Conservation (phyloP, 2,888 invertebrate genomes). For the Eugnorisma glareosa region DNA sequence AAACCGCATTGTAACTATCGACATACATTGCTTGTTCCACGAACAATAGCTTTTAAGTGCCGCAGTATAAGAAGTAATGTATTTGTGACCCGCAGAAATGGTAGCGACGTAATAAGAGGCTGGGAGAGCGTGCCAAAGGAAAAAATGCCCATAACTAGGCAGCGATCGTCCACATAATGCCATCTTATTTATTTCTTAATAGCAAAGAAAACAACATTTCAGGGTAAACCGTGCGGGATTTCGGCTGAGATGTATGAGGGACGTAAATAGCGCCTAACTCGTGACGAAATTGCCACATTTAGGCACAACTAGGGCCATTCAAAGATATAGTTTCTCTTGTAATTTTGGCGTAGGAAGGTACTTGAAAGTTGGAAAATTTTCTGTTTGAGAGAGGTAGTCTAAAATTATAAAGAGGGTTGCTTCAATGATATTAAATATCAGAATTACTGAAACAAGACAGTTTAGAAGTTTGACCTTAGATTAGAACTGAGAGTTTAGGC, state of each 20-base stretch:
- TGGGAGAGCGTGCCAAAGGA: slow-evolving; percentile 71
- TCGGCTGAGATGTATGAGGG: slow-evolving; percentile 61
- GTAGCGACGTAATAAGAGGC: slow-evolving; percentile 49
- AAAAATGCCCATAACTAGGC: slow-evolving; percentile 69
- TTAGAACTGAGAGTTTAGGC: slow-evolving; percentile 8
- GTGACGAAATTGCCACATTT: slow-evolving; percentile 59
- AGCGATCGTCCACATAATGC: slow-evolving; percentile 76
- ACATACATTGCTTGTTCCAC: slow-evolving; percentile 59
- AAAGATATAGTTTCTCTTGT: slow-evolving; percentile 37
- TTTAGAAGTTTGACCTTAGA: slow-evolving; percentile 25
- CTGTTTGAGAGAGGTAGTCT: slow-evolving; percentile 5
- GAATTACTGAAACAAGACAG: slow-evolving; percentile 14
- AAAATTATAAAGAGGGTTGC: slow-evolving; percentile 30
- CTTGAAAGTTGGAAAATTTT: slow-evolving; percentile 35
- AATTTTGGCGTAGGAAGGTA: slow-evolving; percentile 21
- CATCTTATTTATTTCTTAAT: slow-evolving; percentile 80
- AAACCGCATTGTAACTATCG: slow-evolving; percentile 28
- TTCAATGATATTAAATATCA: slow-evolving; percentile 48
- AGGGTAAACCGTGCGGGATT: slow-evolving; percentile 64
- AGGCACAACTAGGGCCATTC: slow-evolving; percentile 34
- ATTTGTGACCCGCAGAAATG: slow-evolving; percentile 27
- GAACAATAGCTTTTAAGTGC: slow-evolving; percentile 13
- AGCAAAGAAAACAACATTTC: slow-evolving; percentile 76
- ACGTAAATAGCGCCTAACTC: slow-evolving; percentile 58
- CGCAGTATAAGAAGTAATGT: slow-evolving; percentile 55